Evolutionary conservation across 64 coral and sea anemone species (phyloP).

Genomic region (Montipora foliosa): DNA sequence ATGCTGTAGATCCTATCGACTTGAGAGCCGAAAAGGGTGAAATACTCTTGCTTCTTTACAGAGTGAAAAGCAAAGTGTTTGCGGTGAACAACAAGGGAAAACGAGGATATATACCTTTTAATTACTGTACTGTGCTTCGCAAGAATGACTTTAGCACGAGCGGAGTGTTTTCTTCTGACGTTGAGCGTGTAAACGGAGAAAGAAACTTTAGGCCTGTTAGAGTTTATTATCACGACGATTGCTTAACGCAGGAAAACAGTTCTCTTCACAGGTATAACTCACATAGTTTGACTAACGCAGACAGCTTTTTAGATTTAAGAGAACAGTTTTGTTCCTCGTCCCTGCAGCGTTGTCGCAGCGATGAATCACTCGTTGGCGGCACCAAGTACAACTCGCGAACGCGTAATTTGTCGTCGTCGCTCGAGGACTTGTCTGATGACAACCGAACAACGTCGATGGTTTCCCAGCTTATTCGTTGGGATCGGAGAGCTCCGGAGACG

Average conservation of each 20-base stretch:
- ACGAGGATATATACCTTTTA: conserved; percentile 89
- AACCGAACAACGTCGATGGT: not conserved
- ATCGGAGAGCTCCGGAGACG: conserved; percentile 72
- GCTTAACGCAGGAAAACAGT: not conserved
- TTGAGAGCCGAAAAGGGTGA: conserved; percentile 81
- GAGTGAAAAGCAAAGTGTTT: conserved; percentile 64
- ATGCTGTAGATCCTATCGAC: conserved; percentile 7
- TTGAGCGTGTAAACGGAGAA: not conserved
- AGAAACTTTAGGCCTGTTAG: not conserved
- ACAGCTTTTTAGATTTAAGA: not conserved
- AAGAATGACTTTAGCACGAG: conserved; percentile 53
- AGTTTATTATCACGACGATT: conserved; percentile 2
- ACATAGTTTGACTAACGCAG: not conserved
- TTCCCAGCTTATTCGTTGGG: not conserved
- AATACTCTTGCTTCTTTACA: conserved; percentile 75
- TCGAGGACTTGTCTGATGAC: conserved; percentile 28
- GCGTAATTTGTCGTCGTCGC: not conserved
- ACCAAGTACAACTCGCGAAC: not conserved
- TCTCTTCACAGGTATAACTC: not conserved
- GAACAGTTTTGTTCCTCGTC: not conserved
- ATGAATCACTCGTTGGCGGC: not conserved
- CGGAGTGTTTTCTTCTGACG: not conserved
- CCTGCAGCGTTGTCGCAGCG: conserved; percentile 19
- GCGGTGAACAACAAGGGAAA: conserved; percentile 51
- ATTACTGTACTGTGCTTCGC: conserved; percentile 73